Base-by-base conservation (phyloP, 1,140 invertebrate genomes). In the Ectropis grisescens region DNA sequence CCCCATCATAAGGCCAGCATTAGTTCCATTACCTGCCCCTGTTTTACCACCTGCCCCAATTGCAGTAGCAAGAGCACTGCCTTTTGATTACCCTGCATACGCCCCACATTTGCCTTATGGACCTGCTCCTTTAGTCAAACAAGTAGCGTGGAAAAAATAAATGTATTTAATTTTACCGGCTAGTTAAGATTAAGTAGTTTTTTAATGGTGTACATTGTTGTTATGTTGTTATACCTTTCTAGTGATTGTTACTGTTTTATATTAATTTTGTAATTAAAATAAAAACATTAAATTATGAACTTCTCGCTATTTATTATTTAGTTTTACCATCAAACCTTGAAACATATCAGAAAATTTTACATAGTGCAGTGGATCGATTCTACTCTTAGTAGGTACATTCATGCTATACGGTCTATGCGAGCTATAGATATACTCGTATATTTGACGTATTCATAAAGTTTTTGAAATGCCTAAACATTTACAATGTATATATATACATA, bases 141-240 rank as follows among this genome's bases (percentile, higher is more conserved):
- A 75, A 36, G 42, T 56, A 16, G 67, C 60, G 30, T 80, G 72
- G 72, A 71, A 78, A 58, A 19, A 19, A 8, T 19, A 43, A 70
- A 33, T 51, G 3, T 19, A 19, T 3, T 19, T 19, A 19, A 8
- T 4, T 8, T 19, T 19, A 19, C 3, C 16, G 16, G 16, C 34
- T 55, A 61, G 52, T 54, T 45, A 50, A 38, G 24, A 41, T 42
- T 40, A 16, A 22, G 11, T 37, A 37, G 22, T 19, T 28, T 13
- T 41, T 41, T 30, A 41, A 27, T 46, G 47, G 37, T 41, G 25
- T 33, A 47, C 31, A 33, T 52, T 38, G 33, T 26, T 41, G 40
- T 39, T 32, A 19, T 53, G 34, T 55, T 39, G 37, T 55, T 56
- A 27, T 48, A 47, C 34, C 47, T 49, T 49, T 38, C 31, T 33